phyloP scores from a whole-genome alignment of 1,140 invertebrate species.

The Drosophila busckii region DNA sequence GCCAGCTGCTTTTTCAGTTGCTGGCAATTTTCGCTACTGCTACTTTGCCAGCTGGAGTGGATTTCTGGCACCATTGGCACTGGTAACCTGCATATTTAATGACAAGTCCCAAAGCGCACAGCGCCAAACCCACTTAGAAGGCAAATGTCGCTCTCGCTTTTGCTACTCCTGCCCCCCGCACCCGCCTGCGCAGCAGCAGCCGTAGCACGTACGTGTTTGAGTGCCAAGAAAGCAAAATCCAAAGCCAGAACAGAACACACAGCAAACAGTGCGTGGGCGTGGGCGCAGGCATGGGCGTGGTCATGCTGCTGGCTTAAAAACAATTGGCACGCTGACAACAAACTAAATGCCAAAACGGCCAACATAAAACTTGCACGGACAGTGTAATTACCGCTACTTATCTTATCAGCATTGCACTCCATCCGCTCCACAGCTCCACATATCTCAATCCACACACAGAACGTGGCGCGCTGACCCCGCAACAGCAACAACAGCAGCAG shows the following conservation, averaged over 20 bases:
- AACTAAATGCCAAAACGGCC: slow-evolving; percentile 10
- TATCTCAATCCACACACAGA: no score
- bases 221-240: slow-evolving; percentile 49
- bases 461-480: no score
- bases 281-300: slow-evolving; percentile 7
- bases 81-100: slow-evolving; percentile 78
- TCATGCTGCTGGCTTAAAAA: slow-evolving; percentile 7
- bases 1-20: slow-evolving; percentile 15
- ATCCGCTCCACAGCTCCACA: no score
- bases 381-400: slow-evolving; percentile 40
- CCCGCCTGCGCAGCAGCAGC: background rate
- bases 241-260: slow-evolving; percentile 7
- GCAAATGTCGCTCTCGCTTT: no score
- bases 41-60: slow-evolving; percentile 43
- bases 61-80: slow-evolving; percentile 76
- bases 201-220: slow-evolving; percentile 56
- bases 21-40: slow-evolving; percentile 44
- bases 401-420: no score
- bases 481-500: no score
- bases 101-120: slow-evolving; percentile 32
- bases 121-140: background rate
- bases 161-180: no score
- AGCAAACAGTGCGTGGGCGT: slow-evolving; percentile 2
- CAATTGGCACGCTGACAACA: slow-evolving; percentile 36
- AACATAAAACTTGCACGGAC: slow-evolving; percentile 9